Evolutionary conservation across 92 coral and sea anemone species (phyloP), one percentile per base, ranked within the genome.

Genomic region (Pocillopora grandis): DNA sequence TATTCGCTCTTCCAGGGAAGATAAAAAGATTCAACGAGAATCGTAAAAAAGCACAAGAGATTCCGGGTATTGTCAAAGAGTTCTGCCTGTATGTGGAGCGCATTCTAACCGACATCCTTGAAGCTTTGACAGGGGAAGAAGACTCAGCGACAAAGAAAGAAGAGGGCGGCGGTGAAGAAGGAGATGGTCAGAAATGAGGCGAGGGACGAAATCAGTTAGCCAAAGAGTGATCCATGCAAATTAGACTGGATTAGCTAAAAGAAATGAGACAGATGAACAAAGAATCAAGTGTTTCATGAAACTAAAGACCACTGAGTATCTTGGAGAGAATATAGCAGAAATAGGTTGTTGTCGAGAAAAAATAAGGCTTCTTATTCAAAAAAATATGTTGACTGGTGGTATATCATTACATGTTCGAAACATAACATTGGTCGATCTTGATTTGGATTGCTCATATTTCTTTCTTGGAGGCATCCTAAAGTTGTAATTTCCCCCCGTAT

Each of bases 41-140:
- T 77, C 88, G 93, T 8, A 93, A 93, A 72, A 89, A 89, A 64
- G 93, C 88, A 23, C 97, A 93, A 82, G 87, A 93, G 59, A 90
- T 94, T 52, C 97, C 97, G 16, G 76, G 76, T 20, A 85, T 87
- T 64, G 88, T 93, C 75, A 89, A 89, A 72, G 95, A 93, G 89
- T 91, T 91, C 73, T 73, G 84, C 70, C 20, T 15, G 65, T 93
- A 87, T 21, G 94, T 91, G 33, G 81, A 75, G 65, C 57, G 80
- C 62, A 87, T 93, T 62, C 68, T 93, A 14, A 76, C 20, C 17
- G 97, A 93, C 85, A 87, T 93, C 78, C 68, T 66, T 48, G 90
- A 81, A 19, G 92, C 76, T 33, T 81, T 93, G 63, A 76, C 79
- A 5, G 94, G 90, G 6, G 92, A 90, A 57, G 62, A 86, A 55